phyloP scores from a whole-genome alignment of 2,797 vertebrate genomes.

The Macropodus opercularis region DNA sequence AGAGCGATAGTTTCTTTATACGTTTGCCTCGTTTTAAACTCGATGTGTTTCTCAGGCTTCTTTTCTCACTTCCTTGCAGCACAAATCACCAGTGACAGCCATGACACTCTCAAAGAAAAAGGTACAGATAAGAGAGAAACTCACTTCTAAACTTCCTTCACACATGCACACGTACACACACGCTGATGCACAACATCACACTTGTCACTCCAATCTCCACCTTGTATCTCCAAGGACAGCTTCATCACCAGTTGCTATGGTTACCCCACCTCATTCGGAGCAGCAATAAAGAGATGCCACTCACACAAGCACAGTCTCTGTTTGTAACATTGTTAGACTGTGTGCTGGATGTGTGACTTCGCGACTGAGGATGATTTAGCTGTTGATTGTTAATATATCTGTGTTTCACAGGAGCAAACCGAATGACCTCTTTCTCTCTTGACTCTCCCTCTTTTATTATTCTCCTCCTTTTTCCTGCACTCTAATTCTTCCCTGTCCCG shows the following conservation, averaged over 20 bases:
- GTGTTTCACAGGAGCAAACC: conserved; percentile 18
- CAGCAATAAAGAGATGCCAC: conserved; percentile 53
- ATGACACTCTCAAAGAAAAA: conserved; percentile 87
- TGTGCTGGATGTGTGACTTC: conserved; percentile 35
- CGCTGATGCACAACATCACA: conserved; percentile 36
- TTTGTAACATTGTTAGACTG: conserved; percentile 26
- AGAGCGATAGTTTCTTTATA: background rate
- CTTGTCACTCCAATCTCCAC: conserved; percentile 64
- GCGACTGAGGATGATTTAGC: conserved; percentile 22
- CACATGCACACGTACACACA: conserved; percentile 23
- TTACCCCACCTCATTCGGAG: conserved; percentile 64
- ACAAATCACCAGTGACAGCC: conserved; percentile 83
- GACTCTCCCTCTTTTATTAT: conserved; percentile 1
- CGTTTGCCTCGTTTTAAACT: conserved; percentile 16
- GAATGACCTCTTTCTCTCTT: conserved; percentile 7
- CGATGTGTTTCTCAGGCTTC: conserved; percentile 17
- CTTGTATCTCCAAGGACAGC: conserved; percentile 72
- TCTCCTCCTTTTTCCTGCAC: background rate
- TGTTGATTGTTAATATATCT: conserved; percentile 28
- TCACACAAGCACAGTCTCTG: conserved; percentile 15
- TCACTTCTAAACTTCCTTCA: conserved; percentile 44
- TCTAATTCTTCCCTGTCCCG: background rate
- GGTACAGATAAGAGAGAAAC: conserved; percentile 70
- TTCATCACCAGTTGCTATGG: conserved; percentile 79
- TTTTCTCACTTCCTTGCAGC: conserved; percentile 64